Evolutionary conservation across 2,888 invertebrate species (phyloP), one percentile per base, ranked within the genome.

Genomic region (Fragum fragum): DNA sequence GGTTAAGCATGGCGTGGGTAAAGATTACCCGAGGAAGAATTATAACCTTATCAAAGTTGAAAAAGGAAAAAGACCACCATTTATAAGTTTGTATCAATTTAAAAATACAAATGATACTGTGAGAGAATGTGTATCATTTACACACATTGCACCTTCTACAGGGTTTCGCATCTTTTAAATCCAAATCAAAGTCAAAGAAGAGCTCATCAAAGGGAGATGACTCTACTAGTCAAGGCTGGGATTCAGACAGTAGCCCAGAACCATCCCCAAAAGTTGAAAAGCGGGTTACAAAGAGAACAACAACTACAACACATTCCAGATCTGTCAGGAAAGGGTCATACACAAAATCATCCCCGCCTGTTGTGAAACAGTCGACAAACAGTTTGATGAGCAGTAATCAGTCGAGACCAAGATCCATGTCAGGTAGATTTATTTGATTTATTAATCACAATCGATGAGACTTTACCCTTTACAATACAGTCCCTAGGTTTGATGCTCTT

Each of bases 81-180:
- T n/a, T n/a, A n/a, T n/a, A n/a, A n/a, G n/a, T n/a, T n/a, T n/a
- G n/a, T n/a, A n/a, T n/a, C n/a, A n/a, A n/a, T n/a, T n/a, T n/a
- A n/a, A n/a, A n/a, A n/a, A n/a, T n/a, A n/a, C n/a, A n/a, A n/a
- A n/a, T n/a, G n/a, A n/a, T n/a, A n/a, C n/a, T n/a, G n/a, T n/a
- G n/a, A n/a, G n/a, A n/a, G n/a, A n/a, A n/a, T n/a, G n/a, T n/a
- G n/a, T n/a, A n/a, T n/a, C n/a, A n/a, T n/a, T n/a, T n/a, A n/a
- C n/a, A n/a, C n/a, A n/a, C n/a, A n/a, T n/a, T n/a, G n/a, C n/a
- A n/a, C n/a, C n/a, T n/a, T n/a, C 28, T 81, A 18, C 63, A 82
- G 80, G 76, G 78, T 70, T 81, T 85, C 21, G 66, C 70, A 9
- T 72, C 79, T 18, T 85, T 85, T 55, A 85, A 73, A 71, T 77